Evolutionary conservation across 2,113 vertebrate species (phyloP), one percentile per base, ranked within the genome.

Genomic region (Periophthalmus modestus): DNA sequence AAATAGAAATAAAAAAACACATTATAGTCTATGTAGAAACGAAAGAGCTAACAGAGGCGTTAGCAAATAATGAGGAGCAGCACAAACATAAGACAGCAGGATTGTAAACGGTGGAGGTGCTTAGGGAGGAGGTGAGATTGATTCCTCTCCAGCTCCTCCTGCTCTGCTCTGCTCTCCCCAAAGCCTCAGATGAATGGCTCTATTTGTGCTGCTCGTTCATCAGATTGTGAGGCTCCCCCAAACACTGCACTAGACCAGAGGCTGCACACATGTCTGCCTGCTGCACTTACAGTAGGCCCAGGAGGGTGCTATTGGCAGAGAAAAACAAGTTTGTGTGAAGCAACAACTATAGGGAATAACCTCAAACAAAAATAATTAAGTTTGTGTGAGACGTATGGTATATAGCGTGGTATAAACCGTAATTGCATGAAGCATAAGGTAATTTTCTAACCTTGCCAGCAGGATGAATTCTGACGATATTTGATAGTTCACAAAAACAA

Each of bases 171-270:
- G 73, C 46, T 81, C 79, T 84, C 89, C 88, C 89, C 71, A 50
- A 86, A 87, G 83, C 74, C 85, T 82, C 61, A 86, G 85, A 92
- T 90, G 90, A 92, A 92, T 92, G 87, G 86, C 87, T 84, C 78
- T 67, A 65, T 87, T 78, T 87, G 83, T 85, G 74, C 82, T 78
- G 82, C 85, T 86, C 89, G 71, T 89, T 87, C 85, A 86, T 82
- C 82, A 82, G 78, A 77, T 57, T 23, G n/a, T 19, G 75, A 73
- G 75, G 71, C 72, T 52, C 80, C 85, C 82, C 82, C 83, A 74
- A 89, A 89, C 89, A 85, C 84, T 79, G n/a, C 79, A 68, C 85
- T 10, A 58, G 72, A 57, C 75, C 54, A 67, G 58, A 21, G 52
- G 69, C 82, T 82, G 82, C 82, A 10, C 72, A 84, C 76, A 85